These are phyloP conservation scores for Machimus rusticus DNA, from an alignment of 2,888 invertebrate species.

Conservation along the genomic window DNA sequence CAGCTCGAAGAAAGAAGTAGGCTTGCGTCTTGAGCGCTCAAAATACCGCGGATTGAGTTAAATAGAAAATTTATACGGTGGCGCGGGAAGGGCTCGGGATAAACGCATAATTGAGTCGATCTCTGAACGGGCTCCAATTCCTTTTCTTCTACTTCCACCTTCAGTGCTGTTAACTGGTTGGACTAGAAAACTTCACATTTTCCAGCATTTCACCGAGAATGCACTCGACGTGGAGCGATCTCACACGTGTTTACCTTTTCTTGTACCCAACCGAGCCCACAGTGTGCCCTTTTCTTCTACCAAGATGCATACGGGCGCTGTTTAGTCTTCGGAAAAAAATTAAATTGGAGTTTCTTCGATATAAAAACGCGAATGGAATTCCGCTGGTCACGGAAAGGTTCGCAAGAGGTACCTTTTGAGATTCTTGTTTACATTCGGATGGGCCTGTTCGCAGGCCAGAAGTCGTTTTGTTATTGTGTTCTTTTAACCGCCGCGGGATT, in stretches of 20 bases:
- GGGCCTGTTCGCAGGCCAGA: not conserved
- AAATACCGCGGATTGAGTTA: not conserved
- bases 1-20: not conserved
- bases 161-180: not conserved
- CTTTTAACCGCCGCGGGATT: not conserved
- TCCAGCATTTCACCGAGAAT: not conserved
- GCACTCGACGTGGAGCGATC: not conserved
- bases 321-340: not conserved
- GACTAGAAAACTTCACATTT: not conserved
- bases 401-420: not conserved
- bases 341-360: not conserved
- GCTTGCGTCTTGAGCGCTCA: not conserved
- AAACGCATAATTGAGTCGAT: not conserved
- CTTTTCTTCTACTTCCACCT: not conserved
- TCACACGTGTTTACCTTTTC: not conserved
- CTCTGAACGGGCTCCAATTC: not conserved
- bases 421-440: not conserved
- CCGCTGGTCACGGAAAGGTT: not conserved
- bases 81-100: not conserved
- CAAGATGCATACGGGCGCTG: not conserved
- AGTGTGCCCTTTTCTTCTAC: not conserved
- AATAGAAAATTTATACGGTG: not conserved
- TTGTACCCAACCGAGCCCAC: not conserved
- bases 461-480: not conserved
- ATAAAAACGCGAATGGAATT: not conserved